phyloP scores from a whole-genome alignment of 2,888 invertebrate genomes.

The Drosophila greeni region DNA sequence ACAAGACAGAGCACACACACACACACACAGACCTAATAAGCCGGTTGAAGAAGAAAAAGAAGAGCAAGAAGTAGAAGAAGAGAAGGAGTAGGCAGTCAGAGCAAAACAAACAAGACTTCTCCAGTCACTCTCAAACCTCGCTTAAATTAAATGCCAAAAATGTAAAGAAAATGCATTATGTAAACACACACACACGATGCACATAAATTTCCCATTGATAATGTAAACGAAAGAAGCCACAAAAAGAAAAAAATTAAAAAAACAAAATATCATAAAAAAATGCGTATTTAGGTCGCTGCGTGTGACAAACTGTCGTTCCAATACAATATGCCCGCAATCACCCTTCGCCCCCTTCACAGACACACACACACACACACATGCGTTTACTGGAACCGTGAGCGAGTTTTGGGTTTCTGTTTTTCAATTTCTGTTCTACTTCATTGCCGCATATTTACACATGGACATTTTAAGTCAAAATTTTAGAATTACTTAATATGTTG shows the following conservation, averaged over 20 bases:
- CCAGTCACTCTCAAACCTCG: conserved; percentile 22
- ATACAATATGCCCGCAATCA: conserved; percentile 29
- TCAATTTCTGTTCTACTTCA: conserved; percentile 60
- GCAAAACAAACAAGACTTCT: conserved; percentile 7
- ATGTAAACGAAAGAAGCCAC: conserved; percentile 42
- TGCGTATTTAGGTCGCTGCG: conserved; percentile 58
- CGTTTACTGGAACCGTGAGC: conserved; percentile 32
- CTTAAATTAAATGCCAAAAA: conserved; percentile 17
- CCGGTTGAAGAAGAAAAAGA: conserved; percentile 31
- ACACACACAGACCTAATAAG: conserved; percentile 17
- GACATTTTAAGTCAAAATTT: background rate
- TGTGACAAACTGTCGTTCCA: conserved; percentile 50
- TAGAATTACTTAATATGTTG: background rate
- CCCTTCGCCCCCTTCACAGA: conserved; percentile 10
- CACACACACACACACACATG: background rate
- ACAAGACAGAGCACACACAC: conserved; percentile 14
- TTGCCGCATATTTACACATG: conserved; percentile 38
- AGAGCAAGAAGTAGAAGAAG: conserved; percentile 18
- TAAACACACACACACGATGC: conserved; percentile 1
- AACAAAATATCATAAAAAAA: conserved; percentile 31
- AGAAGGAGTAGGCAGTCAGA: conserved; percentile 6
- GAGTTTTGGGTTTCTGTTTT: conserved; percentile 44
- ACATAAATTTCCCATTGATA: conserved; percentile 49
- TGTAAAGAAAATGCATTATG: conserved; percentile 20
- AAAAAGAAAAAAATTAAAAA: conserved; percentile 14